Evolutionary conservation across 2,113 vertebrate genomes (phyloP).

Genomic region (Ovis canadensis): DNA sequence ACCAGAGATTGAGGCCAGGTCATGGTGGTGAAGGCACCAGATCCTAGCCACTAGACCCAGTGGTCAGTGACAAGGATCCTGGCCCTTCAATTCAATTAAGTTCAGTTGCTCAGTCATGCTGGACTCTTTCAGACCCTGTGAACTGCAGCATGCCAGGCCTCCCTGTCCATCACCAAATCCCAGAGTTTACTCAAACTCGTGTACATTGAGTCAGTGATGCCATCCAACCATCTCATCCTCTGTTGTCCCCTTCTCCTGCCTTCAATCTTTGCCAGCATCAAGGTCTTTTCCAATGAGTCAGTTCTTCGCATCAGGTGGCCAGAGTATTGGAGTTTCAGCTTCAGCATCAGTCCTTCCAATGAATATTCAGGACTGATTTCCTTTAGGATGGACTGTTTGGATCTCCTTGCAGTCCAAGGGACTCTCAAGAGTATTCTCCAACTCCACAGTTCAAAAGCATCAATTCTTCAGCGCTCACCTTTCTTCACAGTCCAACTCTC

Average conservation of each 20-base stretch:
- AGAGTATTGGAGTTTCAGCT: neutral
- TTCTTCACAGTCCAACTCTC: neutral
- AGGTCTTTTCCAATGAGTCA: neutral
- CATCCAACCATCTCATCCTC: neutral
- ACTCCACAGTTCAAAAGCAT: neutral
- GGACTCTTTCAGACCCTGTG: neutral
- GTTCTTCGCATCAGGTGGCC: neutral
- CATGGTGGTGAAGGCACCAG: neutral
- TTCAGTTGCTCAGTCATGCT: neutral
- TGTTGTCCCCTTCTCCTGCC: neutral
- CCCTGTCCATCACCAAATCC: neutral
- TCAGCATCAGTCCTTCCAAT: neutral
- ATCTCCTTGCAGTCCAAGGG: neutral
- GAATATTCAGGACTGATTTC: neutral
- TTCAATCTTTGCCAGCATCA: neutral
- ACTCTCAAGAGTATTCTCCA: neutral
- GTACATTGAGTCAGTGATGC: neutral
- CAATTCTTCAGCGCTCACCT: rapidly evolving
- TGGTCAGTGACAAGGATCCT: neutral
- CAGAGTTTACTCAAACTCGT: neutral
- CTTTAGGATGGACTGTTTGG: neutral
- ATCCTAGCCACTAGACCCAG: neutral
- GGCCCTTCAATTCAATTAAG: neutral
- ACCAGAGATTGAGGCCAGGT: neutral
- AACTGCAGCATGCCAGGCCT: neutral